Base-by-base conservation (phyloP, 2,113 vertebrate species). In the Buteo buteo region DNA sequence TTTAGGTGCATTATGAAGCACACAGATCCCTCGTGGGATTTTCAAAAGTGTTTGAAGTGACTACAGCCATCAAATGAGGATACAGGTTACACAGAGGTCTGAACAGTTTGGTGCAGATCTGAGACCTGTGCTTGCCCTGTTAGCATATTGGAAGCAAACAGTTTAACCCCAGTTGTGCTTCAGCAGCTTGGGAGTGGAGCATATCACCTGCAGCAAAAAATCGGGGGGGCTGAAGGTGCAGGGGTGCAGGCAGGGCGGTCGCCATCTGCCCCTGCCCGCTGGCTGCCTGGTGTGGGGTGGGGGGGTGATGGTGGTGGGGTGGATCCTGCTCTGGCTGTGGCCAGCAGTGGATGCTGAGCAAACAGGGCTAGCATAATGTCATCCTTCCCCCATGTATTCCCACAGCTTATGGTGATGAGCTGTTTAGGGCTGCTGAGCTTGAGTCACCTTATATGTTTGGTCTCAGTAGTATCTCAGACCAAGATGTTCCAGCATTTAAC, bases 251-350 rank as follows among this genome's bases (percentile, higher is more conserved):
- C 12, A 54, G 29, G 28, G 14, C 1, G 10, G 47, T 16, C 16
- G 5, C 55, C 8, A 1, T n/a, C 26, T 0, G 0, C 18, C 42
- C 38, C 28, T 16, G 28, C 69, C 18, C 1, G 7, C 54, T 21
- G 17, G 26, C 44, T 42, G 31, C 47, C 40, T 6, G 16, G 52
- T 18, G 28, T 29, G 52, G 52, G 28, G 57, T 36, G 3, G 40
- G 29, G 10, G 54, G 54, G 54, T 19, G 29, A 12, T 29, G 22
- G 54, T 2, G 6, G 3, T 2, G 12, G 26, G 14, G 16, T 10
- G 20, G 13, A 52, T 78, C 7, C 22, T 42, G n/a, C 20, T 76
- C 11, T 16, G 11, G 15, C 44, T 45, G 8, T 12, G 12, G n/a
- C 44, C 40, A 28, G 58, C 9, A 26, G 16, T 34, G 32, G 22